Evolutionary conservation across 2,888 invertebrate species (phyloP).

Genomic region (Cybosia mesomella): DNA sequence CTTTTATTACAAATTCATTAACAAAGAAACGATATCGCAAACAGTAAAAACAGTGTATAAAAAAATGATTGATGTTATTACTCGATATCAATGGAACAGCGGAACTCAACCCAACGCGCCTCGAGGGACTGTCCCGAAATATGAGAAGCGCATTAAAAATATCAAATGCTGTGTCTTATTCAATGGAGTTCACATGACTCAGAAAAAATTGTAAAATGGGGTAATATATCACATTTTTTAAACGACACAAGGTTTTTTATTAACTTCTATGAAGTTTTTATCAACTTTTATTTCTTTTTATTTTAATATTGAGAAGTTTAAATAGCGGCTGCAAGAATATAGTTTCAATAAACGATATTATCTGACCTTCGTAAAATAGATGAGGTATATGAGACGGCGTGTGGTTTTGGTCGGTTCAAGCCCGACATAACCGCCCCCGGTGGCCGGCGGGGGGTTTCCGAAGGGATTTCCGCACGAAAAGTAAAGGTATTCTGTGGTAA

Average conservation of each 20-base stretch:
- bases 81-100: background rate
- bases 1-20: background rate
- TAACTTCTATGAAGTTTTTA: background rate
- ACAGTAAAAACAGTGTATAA: background rate
- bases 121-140: background rate
- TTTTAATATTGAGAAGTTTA: too few species aligned
- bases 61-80: background rate
- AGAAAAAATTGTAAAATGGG: background rate
- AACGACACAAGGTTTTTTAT: background rate
- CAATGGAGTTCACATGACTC: background rate
- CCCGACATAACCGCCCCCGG: too few species aligned
- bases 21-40: background rate
- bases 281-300: too few species aligned
- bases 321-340: too few species aligned
- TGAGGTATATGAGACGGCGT: too few species aligned
- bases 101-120: background rate
- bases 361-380: too few species aligned
- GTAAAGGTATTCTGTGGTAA: too few species aligned
- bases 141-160: background rate
- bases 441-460: too few species aligned
- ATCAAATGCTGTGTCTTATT: background rate
- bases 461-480: too few species aligned
- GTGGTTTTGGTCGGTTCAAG: too few species aligned
- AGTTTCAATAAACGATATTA: too few species aligned
- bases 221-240: background rate